phyloP scores from a whole-genome alignment of 2,888 invertebrate species.

The Cantharis nigra region DNA sequence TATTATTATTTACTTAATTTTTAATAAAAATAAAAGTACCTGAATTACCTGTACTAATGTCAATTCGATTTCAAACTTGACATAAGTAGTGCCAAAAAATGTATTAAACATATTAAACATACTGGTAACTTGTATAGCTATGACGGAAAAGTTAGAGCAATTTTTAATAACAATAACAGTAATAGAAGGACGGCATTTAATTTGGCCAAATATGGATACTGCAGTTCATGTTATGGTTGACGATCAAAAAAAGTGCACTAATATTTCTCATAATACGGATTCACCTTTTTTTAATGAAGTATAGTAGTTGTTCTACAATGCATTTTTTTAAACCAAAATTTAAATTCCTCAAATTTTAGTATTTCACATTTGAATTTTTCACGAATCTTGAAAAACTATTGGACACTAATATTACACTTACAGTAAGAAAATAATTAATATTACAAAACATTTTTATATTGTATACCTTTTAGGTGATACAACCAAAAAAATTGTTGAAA shows the following conservation, averaged over 20 bases:
- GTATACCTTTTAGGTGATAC: conserved; percentile 43
- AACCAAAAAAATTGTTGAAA: conserved; percentile 51
- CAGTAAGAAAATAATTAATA: conserved; percentile 52
- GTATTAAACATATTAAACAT: background rate
- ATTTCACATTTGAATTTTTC: conserved; percentile 70
- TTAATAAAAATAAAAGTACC: conserved; percentile 13
- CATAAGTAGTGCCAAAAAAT: background rate
- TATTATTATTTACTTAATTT: background rate
- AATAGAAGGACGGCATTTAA: conserved; percentile 67
- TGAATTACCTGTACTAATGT: background rate
- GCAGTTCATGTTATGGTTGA: conserved; percentile 68
- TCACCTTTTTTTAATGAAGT: conserved; percentile 72
- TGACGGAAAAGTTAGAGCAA: conserved; percentile 45
- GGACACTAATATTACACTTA: conserved; percentile 63
- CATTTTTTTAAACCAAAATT: background rate
- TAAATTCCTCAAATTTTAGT: conserved; percentile 56
- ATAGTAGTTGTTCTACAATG: background rate
- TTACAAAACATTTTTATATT: conserved; percentile 36
- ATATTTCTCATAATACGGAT: conserved; percentile 62
- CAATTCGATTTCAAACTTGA: background rate
- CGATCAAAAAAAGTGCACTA: conserved; percentile 64
- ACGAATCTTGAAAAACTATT: conserved; percentile 63
- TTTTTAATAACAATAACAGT: conserved; percentile 68
- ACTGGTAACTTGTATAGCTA: background rate
- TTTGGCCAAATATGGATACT: conserved; percentile 60